These are phyloP conservation scores for Drosophila simulans DNA, from an alignment of 1,140 invertebrate species.

Conservation along the genomic window DNA sequence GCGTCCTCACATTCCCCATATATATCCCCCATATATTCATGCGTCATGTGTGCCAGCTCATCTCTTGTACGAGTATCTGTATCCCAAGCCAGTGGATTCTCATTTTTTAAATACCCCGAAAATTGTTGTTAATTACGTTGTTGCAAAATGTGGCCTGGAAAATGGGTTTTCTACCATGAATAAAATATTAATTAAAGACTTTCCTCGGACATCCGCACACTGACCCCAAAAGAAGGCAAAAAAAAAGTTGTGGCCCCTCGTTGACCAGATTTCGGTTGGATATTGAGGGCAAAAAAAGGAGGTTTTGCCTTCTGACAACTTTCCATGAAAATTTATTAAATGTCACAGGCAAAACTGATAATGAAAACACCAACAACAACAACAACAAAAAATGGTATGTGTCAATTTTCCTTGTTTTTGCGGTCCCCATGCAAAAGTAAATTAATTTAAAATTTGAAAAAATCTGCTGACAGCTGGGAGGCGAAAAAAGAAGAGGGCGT, in stretches of 20 bases:
- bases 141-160: constrained; percentile 45
- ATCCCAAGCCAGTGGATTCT: background rate
- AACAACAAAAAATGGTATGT: constrained; percentile 31
- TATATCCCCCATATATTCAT: constrained; percentile 8
- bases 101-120: constrained; percentile 61
- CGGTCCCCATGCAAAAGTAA: constrained; percentile 44
- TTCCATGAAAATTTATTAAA: constrained; percentile 73
- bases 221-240: constrained; percentile 1
- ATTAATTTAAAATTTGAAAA: constrained; percentile 58
- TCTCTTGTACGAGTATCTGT: background rate
- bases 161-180: constrained; percentile 54
- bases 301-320: constrained; percentile 42
- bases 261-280: constrained; percentile 50
- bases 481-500: constrained; percentile 4
- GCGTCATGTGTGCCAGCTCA: constrained; percentile 59
- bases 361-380: background rate
- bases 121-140: constrained; percentile 74
- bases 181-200: constrained; percentile 83
- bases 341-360: constrained; percentile 50
- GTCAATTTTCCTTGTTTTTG: constrained; percentile 57
- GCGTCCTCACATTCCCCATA: constrained; percentile 25
- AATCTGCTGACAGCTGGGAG: constrained; percentile 34
- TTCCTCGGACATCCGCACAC: constrained; percentile 36
- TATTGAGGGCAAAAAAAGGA: background rate
- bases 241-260: constrained; percentile 25